Evolutionary conservation across 2,113 vertebrate species (phyloP).

Genomic region (Etia nguti): DNA sequence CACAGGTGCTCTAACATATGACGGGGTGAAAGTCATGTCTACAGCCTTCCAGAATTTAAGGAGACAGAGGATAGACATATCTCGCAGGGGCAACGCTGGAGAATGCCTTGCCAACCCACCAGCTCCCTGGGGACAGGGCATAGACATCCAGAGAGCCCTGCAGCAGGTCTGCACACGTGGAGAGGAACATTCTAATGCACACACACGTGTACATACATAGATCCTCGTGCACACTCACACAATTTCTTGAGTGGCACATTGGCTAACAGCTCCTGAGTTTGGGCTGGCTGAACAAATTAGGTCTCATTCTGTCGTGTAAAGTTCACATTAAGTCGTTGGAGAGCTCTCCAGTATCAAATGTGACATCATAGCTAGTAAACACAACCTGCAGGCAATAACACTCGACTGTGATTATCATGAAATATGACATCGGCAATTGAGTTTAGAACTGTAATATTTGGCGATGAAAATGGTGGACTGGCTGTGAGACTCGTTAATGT

Average conservation of each 20-base stretch:
- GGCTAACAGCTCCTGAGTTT: constrained; percentile 58
- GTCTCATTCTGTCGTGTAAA: constrained; percentile 68
- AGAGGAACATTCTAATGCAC: neutral
- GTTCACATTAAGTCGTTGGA: constrained; percentile 65
- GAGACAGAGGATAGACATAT: constrained; percentile 94
- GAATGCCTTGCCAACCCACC: constrained; percentile 97
- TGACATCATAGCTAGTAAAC: constrained; percentile 70
- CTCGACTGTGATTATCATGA: constrained; percentile 63
- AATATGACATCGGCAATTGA: constrained; percentile 68
- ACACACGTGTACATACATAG: neutral
- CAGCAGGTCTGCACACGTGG: constrained; percentile 82
- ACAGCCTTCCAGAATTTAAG: constrained; percentile 95
- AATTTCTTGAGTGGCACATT: constrained; percentile 59
- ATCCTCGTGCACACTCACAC: neutral
- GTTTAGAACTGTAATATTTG: constrained; percentile 65
- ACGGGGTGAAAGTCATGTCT: constrained; percentile 94
- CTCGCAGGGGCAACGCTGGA: constrained; percentile 92
- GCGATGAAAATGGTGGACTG: constrained; percentile 26
- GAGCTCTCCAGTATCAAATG: constrained; percentile 62
- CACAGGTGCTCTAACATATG: constrained; percentile 93
- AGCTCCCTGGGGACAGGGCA: constrained; percentile 97
- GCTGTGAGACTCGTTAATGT: constrained; percentile 14
- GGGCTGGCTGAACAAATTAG: constrained; percentile 68
- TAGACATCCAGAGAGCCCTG: constrained; percentile 96
- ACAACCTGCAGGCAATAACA: constrained; percentile 59